Base-by-base conservation (phyloP, 1,140 invertebrate species). In the Philopotamus ludificatus region DNA sequence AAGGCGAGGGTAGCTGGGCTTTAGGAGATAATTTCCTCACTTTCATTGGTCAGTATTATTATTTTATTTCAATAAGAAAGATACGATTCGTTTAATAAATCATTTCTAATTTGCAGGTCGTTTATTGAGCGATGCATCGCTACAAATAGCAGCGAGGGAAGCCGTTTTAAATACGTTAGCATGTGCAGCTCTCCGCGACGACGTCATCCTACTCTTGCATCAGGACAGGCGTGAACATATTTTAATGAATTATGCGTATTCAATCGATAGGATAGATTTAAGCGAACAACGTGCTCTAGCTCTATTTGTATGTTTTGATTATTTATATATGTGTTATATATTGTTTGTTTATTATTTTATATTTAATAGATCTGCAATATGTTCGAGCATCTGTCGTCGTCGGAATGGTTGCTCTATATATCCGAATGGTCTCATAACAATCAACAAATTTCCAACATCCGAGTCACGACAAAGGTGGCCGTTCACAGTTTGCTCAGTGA, bases 381-480 rank as follows among this genome's bases (percentile, higher is more conserved):
- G 77, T 96, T 95, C 77, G 91, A 93, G 74, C 91, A 93, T 76
- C 79, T 91, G 0, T 91, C 89, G 68, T 90, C 91, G 50, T 94
- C 92, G 0, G 94, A 97, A 77, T 96, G 94, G 93, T 74, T 95
- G 68, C 81, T 95, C 67, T 95, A 95, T 77, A 95, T 96, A 73
- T 94, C 91, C 15, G 92, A 95, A 76, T 96, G 93, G 93, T 84
- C 85, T 22, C 85, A 87, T 71, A 83, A 84, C 57, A 86, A 85
- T 12, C 84, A 87, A 68, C 84, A 83, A 63, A 87, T 92, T 44
- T 94, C 90, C 70, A 97, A 97, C 76, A 94, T 94, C 70, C 82
- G 92, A 25, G 92, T 92, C 3, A 95, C 93, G 18, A 95, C 93
- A 2, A 93, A 94, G 82, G 78, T 94, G 20, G 91, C 91, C 10